phyloP scores from a whole-genome alignment of 2,113 vertebrate genomes.

The Lamprologus ornatipinnis region DNA sequence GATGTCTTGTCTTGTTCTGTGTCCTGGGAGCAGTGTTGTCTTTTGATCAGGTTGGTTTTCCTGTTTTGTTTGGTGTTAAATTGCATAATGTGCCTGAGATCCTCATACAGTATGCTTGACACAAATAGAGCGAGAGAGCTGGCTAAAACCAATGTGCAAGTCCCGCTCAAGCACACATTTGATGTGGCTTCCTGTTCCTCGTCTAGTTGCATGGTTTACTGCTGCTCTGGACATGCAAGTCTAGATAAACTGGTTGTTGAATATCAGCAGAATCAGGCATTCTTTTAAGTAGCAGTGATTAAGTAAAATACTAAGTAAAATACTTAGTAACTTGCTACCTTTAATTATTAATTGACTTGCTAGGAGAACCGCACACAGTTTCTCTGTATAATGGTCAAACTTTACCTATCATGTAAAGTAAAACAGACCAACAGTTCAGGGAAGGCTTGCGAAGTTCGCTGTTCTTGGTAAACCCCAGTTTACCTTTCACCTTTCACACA shows the following conservation, averaged over 20 bases:
- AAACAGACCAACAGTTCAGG: not conserved
- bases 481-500: conserved; percentile 49
- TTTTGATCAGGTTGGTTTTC: not conserved
- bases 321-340: not conserved
- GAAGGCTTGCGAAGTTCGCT: not conserved
- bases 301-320: not conserved
- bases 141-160: not conserved
- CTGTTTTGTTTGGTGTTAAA: not conserved
- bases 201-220: not conserved
- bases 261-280: not conserved
- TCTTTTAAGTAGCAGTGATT: not conserved
- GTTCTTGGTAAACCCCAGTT: not conserved
- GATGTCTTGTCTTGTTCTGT: not conserved
- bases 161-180: not conserved
- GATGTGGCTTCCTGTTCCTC: not conserved
- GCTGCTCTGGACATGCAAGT: not conserved
- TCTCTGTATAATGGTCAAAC: not conserved
- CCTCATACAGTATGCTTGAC: not conserved
- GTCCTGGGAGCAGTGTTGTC: not conserved
- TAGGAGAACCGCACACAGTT: not conserved
- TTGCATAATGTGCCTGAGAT: not conserved
- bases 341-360: not conserved
- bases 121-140: not conserved
- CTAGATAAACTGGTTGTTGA: not conserved
- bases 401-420: not conserved